Percentiles rank a stretch among this genome's conserved stretches.
phyloP scores from a whole-genome alignment of 1,140 invertebrate genomes.

The Drosophila sechellia region DNA sequence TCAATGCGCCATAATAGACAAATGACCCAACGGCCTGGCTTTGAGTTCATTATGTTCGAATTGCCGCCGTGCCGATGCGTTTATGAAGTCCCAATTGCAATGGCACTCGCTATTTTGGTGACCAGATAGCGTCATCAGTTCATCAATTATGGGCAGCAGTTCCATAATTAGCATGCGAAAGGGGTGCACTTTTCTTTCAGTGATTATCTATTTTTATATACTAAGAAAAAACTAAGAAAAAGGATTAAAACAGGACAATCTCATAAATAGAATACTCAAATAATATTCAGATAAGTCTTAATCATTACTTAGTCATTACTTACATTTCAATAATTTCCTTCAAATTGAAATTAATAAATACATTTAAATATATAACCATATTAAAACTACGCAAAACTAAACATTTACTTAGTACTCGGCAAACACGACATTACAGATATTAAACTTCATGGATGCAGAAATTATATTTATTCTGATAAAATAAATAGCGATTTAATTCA shows the following conservation, averaged over 20 bases:
- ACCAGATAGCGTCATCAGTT: constrained; percentile 17
- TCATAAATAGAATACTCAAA: no score
- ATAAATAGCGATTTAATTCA: background rate
- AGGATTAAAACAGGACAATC: no score
- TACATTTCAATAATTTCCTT: no score
- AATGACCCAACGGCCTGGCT: constrained; percentile 44
- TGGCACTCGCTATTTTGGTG: constrained; percentile 16
- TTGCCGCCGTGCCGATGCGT: constrained; percentile 59
- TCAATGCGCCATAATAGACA: constrained; percentile 80
- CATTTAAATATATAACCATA: no score
- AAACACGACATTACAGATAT: background rate
- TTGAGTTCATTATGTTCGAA: constrained; percentile 67
- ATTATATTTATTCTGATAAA: background rate
- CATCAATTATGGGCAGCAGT: constrained; percentile 42
- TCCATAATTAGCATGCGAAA: background rate
- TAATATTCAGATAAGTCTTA: no score
- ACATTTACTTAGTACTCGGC: no score
- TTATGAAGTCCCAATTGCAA: constrained; percentile 61
- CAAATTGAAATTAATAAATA: no score
- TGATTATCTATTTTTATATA: background rate
- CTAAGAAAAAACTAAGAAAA: no score
- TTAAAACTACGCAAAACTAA: no score
- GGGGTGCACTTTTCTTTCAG: background rate
- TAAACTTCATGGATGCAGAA: background rate
- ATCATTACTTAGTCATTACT: no score